Conservation (phyloP, 92 coral and sea anemone species). For the Parazoanthus atlanticus region DNA sequence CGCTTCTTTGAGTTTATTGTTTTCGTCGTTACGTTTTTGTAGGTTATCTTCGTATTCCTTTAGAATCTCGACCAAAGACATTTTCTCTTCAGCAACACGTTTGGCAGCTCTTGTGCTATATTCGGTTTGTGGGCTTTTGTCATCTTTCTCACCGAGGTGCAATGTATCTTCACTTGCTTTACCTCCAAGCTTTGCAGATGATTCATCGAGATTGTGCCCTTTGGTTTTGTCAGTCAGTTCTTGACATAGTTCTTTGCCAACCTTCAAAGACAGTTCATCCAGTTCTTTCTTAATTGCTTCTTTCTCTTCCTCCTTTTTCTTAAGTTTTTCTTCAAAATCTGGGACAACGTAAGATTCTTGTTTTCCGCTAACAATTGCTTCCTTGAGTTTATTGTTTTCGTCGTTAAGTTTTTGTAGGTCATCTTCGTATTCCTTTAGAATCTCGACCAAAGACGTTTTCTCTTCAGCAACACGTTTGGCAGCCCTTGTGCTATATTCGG, state of each 20-base stretch:
- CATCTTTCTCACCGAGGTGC: background rate
- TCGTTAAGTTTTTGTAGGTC: conserved; percentile 35
- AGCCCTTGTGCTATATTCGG: background rate
- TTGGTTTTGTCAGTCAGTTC: conserved; percentile 36
- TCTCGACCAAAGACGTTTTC: conserved; percentile 28
- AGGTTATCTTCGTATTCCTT: conserved; percentile 43
- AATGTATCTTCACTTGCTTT: background rate
- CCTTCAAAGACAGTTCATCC: conserved; percentile 23
- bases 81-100: conserved; percentile 32
- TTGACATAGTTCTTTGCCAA: conserved; percentile 16
- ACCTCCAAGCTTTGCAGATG: background rate
- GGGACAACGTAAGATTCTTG: background rate
- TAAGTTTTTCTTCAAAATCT: background rate
- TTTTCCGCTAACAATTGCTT: background rate
- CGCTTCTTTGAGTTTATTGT: background rate
- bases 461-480: conserved; percentile 28
- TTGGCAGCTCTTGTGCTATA: conserved; percentile 5
- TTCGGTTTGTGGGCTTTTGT: background rate
- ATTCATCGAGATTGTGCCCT: background rate
- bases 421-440: conserved; percentile 39
- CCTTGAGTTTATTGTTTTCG: conserved; percentile 3
- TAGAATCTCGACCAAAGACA: conserved; percentile 33
- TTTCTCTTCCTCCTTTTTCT: background rate
- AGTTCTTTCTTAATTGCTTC: conserved; percentile 3
- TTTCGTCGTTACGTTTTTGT: conserved; percentile 11